Evolutionary conservation across 2,888 invertebrate species (phyloP).

Genomic region (Neoascia interrupta): DNA sequence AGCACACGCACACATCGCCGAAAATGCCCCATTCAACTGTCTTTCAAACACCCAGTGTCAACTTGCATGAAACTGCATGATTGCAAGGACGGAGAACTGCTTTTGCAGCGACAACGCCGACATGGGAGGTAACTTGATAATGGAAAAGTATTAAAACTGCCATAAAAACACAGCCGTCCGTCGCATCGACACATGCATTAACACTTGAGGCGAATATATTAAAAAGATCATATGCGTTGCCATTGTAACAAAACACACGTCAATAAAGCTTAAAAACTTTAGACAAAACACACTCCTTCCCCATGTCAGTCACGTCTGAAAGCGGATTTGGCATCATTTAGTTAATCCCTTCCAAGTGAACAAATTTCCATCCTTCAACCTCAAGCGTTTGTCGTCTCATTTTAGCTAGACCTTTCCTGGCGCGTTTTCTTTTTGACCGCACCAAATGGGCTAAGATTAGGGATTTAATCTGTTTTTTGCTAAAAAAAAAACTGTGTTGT

Average conservation of each 20-base stretch:
- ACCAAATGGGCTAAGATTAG: constrained; percentile 53
- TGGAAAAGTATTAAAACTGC: constrained; percentile 67
- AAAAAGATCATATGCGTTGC: constrained; percentile 59
- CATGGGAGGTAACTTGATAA: constrained; percentile 54
- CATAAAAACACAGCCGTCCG: constrained; percentile 52
- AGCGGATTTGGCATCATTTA: constrained; percentile 65
- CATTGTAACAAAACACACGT: constrained; percentile 53
- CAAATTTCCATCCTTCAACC: constrained; percentile 60
- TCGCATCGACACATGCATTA: neutral
- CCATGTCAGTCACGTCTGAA: constrained; percentile 15
- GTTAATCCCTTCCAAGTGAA: constrained; percentile 68
- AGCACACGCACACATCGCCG: constrained; percentile 8
- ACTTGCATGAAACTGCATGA: constrained; percentile 44
- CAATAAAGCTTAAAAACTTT: constrained; percentile 68
- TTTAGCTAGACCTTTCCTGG: neutral
- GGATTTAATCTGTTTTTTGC: constrained; percentile 36
- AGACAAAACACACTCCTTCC: constrained; percentile 43
- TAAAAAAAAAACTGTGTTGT: neutral
- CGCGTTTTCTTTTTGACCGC: constrained; percentile 24
- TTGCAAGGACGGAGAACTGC: constrained; percentile 15
- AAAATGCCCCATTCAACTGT: too few relatives aligned
- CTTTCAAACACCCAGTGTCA: constrained; percentile 23
- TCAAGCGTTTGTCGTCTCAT: constrained; percentile 46
- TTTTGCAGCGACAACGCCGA: constrained; percentile 3
- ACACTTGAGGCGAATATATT: constrained; percentile 26